Conservation (phyloP, 1,140 invertebrate species). For the Diprion similis region DNA sequence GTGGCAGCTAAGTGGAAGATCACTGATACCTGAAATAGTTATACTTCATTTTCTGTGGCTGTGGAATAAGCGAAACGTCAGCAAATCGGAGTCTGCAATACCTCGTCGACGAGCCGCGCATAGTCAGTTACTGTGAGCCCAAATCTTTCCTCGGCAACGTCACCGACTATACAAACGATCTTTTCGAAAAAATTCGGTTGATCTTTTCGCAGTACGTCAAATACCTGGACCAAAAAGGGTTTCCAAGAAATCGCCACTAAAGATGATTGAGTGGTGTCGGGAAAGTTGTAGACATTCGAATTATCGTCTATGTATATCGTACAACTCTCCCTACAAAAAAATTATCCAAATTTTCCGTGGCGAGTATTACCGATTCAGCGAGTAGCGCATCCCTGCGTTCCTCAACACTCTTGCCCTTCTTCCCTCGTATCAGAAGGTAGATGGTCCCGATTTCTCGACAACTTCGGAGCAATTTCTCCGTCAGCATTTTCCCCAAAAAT, state of each 20-base stretch:
- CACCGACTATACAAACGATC: neutral
- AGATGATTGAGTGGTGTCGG: neutral
- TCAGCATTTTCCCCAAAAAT: conserved; percentile 70
- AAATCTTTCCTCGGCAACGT: neutral
- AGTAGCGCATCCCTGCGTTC: conserved; percentile 33
- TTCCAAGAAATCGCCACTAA: neutral
- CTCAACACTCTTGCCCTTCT: conserved; percentile 62
- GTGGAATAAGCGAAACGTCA: neutral
- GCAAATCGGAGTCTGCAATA: neutral
- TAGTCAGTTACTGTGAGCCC: neutral
- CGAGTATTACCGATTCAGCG: neutral
- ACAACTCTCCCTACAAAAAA: no score
- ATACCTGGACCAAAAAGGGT: neutral
- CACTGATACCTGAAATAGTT: conserved; percentile 55
- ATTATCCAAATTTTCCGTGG: no score
- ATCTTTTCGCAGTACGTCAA: neutral
- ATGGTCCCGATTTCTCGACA: conserved; percentile 71
- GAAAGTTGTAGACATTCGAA: neutral
- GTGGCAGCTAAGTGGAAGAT: conserved; percentile 74
- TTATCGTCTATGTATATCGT: neutral
- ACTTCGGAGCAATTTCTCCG: conserved; percentile 75
- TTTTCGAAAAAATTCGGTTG: neutral
- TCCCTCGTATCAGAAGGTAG: conserved; percentile 73
- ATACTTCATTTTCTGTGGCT: conserved; percentile 8
- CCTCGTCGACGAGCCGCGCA: neutral